A percentile compares a stretch with the other conserved stretches of the same genome.
Evolutionary conservation across 2,888 invertebrate species (phyloP).

Genomic region (Crossocerus cetratus): DNA sequence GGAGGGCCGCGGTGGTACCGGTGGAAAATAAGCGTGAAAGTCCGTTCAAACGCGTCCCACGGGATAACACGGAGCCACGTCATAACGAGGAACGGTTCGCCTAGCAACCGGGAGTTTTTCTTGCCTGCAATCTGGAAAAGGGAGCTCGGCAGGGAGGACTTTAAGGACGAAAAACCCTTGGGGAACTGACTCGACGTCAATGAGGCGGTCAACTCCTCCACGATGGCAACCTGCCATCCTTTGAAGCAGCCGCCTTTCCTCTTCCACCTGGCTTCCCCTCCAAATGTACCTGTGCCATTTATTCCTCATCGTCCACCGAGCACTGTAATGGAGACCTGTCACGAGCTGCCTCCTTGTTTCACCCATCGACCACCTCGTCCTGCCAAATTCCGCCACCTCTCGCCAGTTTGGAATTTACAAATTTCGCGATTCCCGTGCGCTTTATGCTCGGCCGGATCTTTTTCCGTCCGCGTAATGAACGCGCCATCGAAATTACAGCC

Average conservation of each 20-base stretch:
- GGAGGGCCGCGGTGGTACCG: not conserved
- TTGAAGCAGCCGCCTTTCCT: not conserved
- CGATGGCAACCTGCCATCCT: constrained; percentile 22
- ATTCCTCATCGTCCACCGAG: not conserved
- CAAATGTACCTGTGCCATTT: not conserved
- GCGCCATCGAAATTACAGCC: not conserved
- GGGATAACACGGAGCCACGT: constrained; percentile 43
- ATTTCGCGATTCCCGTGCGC: not conserved
- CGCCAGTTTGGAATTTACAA: not conserved
- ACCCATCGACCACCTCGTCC: too few species aligned
- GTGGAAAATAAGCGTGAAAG: not conserved
- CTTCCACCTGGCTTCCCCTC: not conserved
- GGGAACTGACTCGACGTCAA: constrained; percentile 49
- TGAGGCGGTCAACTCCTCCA: constrained; percentile 45
- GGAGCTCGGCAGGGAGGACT: constrained; percentile 33
- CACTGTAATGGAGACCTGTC: not conserved
- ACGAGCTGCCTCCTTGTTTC: not conserved
- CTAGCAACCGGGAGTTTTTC: constrained; percentile 33
- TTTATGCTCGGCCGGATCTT: not conserved
- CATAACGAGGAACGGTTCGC: constrained; percentile 49
- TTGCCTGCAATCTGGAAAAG: constrained; percentile 42
- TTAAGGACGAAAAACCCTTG: constrained; percentile 43
- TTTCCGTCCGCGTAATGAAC: not conserved
- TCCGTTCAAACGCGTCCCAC: constrained; percentile 24
- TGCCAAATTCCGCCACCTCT: not conserved